phyloP scores from a whole-genome alignment of 1,140 invertebrate species.

The Leguminivora glycinivorella region DNA sequence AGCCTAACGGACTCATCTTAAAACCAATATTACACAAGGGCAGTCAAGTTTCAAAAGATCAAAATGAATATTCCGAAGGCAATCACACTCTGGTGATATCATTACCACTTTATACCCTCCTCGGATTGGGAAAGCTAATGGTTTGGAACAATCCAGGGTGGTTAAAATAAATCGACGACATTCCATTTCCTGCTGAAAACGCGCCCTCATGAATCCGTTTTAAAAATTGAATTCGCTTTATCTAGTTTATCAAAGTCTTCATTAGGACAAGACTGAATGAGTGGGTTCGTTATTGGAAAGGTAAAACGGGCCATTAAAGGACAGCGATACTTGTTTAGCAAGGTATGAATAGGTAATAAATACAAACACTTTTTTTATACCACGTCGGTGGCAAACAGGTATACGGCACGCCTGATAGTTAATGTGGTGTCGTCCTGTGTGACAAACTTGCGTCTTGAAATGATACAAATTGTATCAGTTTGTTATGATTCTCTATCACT shows the following conservation, averaged over 20 bases:
- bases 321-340: background rate
- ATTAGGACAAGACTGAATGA: conserved; percentile 31
- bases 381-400: no score
- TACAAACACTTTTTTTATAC: background rate
- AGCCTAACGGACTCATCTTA: background rate
- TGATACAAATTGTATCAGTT: no score
- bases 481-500: no score
- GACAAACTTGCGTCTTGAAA: no score
- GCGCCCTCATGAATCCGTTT: conserved; percentile 52
- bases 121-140: conserved; percentile 71
- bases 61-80: conserved; percentile 33
- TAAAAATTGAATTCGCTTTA: conserved; percentile 57
- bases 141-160: conserved; percentile 64
- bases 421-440: no score
- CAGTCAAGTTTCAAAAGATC: conserved; percentile 15
- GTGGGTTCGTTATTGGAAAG: conserved; percentile 9
- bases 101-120: conserved; percentile 60
- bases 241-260: conserved; percentile 42
- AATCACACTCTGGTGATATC: conserved; percentile 50
- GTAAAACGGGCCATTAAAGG: background rate
- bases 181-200: conserved; percentile 64
- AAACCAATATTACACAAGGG: conserved; percentile 8
- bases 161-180: conserved; percentile 72
- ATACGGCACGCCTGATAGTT: no score
- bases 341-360: background rate